Conservation (phyloP, 2,113 vertebrate genomes). For the Pomatostomus ruficeps region DNA sequence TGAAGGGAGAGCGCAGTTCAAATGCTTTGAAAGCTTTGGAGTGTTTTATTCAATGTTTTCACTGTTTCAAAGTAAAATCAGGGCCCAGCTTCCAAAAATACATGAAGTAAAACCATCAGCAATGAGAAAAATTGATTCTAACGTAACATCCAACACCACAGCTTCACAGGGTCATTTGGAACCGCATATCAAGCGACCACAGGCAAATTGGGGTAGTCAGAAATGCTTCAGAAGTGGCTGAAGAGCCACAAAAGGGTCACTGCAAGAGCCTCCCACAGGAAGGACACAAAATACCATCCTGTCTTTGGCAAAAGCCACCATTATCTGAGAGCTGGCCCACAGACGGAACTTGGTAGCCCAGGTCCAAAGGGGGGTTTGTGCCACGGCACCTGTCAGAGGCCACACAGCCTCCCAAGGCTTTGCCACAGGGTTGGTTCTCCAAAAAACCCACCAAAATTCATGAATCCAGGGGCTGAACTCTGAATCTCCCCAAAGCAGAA, state of each 20-base stretch:
- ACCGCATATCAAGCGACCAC: not conserved
- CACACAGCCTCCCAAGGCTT: not conserved
- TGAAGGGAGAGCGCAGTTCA: not conserved
- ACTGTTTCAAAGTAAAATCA: not conserved
- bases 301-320: not conserved
- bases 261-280: not conserved
- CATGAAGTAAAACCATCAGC: not conserved
- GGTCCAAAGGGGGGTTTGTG: not conserved
- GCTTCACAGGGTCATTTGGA: not conserved
- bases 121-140: not conserved
- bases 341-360: not conserved
- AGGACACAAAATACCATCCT: not conserved
- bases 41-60: not conserved
- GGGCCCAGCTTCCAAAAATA: not conserved
- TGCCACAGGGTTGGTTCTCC: not conserved
- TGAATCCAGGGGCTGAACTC: not conserved
- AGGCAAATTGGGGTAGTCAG: not conserved
- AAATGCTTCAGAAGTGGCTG: not conserved
- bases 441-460: not conserved
- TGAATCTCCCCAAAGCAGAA: not conserved
- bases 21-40: not conserved
- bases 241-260: not conserved
- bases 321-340: not conserved
- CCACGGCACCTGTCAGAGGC: not conserved
- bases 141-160: fast-evolving